Evolutionary conservation across 2,797 vertebrate genomes (phyloP).

Genomic region (Sitta carolinensis): DNA sequence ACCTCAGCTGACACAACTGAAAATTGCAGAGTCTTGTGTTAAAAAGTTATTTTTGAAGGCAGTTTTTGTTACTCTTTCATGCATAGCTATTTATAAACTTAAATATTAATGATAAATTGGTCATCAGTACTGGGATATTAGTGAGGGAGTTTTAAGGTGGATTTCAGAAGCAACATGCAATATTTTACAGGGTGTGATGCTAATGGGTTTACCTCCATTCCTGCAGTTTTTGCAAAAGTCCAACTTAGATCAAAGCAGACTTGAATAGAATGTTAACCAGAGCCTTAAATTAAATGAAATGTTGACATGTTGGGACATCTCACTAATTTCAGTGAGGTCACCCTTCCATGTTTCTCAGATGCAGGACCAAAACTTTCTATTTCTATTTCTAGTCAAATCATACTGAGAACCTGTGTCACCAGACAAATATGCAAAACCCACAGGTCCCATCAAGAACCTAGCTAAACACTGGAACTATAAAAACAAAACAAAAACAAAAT

Average conservation of each 20-base stretch:
- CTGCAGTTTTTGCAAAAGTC: background rate
- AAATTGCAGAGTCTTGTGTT: background rate
- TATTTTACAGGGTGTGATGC: background rate
- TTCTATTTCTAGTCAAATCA: background rate
- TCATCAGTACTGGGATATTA: background rate
- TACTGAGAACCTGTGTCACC: background rate
- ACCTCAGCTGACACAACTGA: background rate
- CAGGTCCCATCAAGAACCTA: background rate
- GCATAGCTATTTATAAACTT: background rate
- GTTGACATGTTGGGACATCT: background rate
- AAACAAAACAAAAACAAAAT: background rate
- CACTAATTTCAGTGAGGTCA: background rate
- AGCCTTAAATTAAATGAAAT: background rate
- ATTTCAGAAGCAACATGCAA: background rate
- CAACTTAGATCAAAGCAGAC: background rate
- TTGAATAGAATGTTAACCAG: background rate
- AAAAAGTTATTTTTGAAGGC: background rate
- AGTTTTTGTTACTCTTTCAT: background rate
- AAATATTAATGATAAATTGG: background rate
- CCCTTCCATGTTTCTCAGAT: background rate
- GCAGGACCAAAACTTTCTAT: background rate
- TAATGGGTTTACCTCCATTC: background rate
- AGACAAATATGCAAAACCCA: background rate
- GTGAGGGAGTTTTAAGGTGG: background rate
- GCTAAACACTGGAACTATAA: background rate